These are phyloP conservation scores for Cydia strobilella DNA, from an alignment of 1,140 invertebrate genomes.

Conservation along the genomic window DNA sequence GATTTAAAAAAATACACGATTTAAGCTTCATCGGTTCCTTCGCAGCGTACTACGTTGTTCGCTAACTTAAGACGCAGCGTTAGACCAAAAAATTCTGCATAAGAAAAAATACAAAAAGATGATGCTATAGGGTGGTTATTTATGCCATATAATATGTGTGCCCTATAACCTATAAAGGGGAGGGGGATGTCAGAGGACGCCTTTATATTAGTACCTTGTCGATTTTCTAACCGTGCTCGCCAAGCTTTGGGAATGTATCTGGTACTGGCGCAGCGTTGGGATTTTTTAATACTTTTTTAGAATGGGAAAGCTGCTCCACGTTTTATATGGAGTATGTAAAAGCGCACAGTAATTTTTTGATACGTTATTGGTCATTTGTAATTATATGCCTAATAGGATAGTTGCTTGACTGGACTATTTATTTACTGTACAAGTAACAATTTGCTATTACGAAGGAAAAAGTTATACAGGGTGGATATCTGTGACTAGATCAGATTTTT, in stretches of 20 bases:
- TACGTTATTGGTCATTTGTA: neutral
- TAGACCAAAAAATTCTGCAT: too few relatives aligned
- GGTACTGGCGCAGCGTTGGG: neutral
- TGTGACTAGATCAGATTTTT: too few relatives aligned
- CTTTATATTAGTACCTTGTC: too few relatives aligned
- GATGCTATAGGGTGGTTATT: too few relatives aligned
- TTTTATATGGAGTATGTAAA: constrained; percentile 7
- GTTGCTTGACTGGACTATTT: neutral
- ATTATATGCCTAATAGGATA: constrained; percentile 12
- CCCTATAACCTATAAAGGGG: too few relatives aligned
- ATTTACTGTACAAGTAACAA: neutral
- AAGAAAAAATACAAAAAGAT: too few relatives aligned
- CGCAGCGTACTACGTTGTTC: too few relatives aligned
- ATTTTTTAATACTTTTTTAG: constrained; percentile 14
- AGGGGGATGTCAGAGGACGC: too few relatives aligned
- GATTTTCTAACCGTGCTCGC: neutral
- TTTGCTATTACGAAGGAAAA: neutral
- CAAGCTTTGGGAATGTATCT: neutral
- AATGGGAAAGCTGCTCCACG: neutral
- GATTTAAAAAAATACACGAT: too few relatives aligned
- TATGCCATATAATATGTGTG: too few relatives aligned
- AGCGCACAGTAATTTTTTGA: neutral
- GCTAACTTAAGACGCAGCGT: too few relatives aligned
- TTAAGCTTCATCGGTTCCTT: too few relatives aligned
- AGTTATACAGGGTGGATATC: neutral